These are phyloP conservation scores for Phrixothrix hirtus DNA, from an alignment of 2,888 invertebrate species.

Conservation along the genomic window DNA sequence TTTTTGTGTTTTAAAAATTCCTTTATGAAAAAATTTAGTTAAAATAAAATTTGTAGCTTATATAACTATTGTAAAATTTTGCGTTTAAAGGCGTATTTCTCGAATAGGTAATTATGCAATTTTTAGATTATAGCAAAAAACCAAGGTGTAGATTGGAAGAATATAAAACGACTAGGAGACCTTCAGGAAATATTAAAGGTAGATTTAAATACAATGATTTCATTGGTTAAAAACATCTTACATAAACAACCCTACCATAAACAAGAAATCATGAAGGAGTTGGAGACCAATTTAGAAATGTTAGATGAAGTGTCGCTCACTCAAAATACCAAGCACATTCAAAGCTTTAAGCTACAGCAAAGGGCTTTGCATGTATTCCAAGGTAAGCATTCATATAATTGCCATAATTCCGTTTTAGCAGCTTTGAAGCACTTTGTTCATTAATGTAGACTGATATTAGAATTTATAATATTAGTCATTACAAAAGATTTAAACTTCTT, in stretches of 20 bases:
- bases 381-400: slow-evolving; percentile 57
- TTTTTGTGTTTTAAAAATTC: too few relatives aligned
- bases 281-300: slow-evolving; percentile 64
- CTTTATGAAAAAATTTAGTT: too few relatives aligned
- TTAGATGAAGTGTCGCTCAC: slow-evolving; percentile 70
- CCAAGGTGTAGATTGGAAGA: slow-evolving; percentile 64
- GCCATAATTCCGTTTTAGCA: neutral
- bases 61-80: neutral
- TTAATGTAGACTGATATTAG: too few relatives aligned
- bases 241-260: slow-evolving; percentile 70
- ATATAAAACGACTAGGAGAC: slow-evolving; percentile 70
- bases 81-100: too few relatives aligned
- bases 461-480: too few relatives aligned
- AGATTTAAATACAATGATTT: slow-evolving; percentile 70
- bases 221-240: slow-evolving; percentile 66
- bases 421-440: too few relatives aligned
- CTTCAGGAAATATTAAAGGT: slow-evolving; percentile 70
- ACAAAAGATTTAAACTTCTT: too few relatives aligned
- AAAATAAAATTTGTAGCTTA: too few relatives aligned
- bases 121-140: slow-evolving; percentile 69
- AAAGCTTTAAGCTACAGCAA: slow-evolving; percentile 77
- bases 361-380: slow-evolving; percentile 88
- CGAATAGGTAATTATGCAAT: slow-evolving; percentile 4
- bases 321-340: slow-evolving; percentile 64
- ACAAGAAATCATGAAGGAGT: slow-evolving; percentile 66